Evolutionary conservation across 2,797 vertebrate species (phyloP).

Genomic region (Manis pentadactyla): DNA sequence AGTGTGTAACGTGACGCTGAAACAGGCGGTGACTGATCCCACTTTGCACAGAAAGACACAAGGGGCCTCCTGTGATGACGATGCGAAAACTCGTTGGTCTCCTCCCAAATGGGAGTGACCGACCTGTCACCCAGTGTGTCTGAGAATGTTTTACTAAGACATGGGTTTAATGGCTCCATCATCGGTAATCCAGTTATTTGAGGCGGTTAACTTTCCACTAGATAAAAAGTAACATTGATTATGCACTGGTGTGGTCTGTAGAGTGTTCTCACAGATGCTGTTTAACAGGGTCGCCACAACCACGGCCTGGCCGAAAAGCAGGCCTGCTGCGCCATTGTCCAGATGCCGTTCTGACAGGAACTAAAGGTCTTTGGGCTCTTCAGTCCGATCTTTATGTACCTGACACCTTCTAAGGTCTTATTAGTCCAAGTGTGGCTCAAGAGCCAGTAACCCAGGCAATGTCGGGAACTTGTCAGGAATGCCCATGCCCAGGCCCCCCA

Average conservation of each 20-base stretch:
- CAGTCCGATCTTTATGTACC: background rate
- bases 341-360: background rate
- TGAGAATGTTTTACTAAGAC: slow-evolving; percentile 29
- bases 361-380: background rate
- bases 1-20: background rate
- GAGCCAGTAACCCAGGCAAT: background rate
- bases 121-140: background rate
- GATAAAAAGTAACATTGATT: slow-evolving; percentile 76
- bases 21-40: background rate
- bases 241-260: slow-evolving; percentile 59
- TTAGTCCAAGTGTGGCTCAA: background rate
- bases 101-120: background rate
- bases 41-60: slow-evolving; percentile 31
- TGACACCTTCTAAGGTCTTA: background rate
- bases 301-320: background rate
- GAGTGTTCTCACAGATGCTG: slow-evolving; percentile 50
- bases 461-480: background rate
- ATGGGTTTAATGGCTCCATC: slow-evolving; percentile 61
- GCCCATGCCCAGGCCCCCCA: background rate
- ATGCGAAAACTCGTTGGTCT: slow-evolving; percentile 17
- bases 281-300: slow-evolving; percentile 61
- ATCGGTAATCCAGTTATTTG: slow-evolving; percentile 61
- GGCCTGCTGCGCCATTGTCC: slow-evolving; percentile 59
- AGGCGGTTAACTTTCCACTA: slow-evolving; percentile 58
- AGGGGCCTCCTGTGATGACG: slow-evolving; percentile 32